Conservation (phyloP, 2,113 vertebrate genomes). For the Laterallus jamaicensis region DNA sequence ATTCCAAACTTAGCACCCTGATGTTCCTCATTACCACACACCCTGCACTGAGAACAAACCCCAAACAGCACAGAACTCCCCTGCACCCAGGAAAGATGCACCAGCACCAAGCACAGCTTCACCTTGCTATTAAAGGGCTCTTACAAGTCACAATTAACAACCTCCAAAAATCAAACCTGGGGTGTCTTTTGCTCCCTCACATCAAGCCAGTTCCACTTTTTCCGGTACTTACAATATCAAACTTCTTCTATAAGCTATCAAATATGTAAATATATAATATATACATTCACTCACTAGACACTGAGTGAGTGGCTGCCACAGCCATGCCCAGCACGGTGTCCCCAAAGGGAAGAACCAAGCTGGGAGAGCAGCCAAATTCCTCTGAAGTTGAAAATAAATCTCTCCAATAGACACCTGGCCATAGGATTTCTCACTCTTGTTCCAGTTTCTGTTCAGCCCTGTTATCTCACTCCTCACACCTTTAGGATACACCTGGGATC, state of each 20-base stretch:
- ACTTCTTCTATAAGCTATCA: not conserved
- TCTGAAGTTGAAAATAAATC: not conserved
- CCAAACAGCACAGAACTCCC: not conserved
- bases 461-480: not conserved
- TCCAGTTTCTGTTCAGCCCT: not conserved
- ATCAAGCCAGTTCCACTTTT: not conserved
- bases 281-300: too few relatives aligned
- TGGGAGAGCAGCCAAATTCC: not conserved
- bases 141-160: not conserved
- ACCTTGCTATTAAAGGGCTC: not conserved
- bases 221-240: not conserved
- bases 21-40: too few relatives aligned
- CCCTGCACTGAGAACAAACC: not conserved
- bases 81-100: not conserved
- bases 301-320: not conserved
- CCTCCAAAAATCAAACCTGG: not conserved
- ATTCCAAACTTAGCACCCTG: not conserved
- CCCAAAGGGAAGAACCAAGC: not conserved
- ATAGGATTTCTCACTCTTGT: constrained; percentile 20
- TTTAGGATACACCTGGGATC: not conserved
- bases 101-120: not conserved
- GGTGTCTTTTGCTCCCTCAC: not conserved
- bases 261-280: too few relatives aligned
- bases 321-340: not conserved
- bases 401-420: not conserved